Percentiles rank a stretch among this genome's conserved stretches.
Evolutionary conservation across 2,797 vertebrate genomes (phyloP).

Genomic region (Lutjanus argentimaculatus): DNA sequence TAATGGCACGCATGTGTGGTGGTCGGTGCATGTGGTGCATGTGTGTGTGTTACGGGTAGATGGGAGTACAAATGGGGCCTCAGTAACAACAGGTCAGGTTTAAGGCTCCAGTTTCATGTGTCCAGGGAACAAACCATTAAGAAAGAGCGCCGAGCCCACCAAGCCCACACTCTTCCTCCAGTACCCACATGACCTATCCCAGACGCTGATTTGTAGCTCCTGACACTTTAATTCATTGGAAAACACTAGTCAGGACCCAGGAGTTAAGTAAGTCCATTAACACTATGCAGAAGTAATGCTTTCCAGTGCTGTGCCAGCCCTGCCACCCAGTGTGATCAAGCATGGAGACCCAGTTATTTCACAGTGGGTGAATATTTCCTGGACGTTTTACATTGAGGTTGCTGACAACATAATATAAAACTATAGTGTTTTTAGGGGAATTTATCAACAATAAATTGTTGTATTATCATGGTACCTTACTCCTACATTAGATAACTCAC

Average conservation of each 20-base stretch:
- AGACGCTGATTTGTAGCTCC: slow-evolving; percentile 83
- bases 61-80: slow-evolving; percentile 76
- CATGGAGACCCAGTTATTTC: slow-evolving; percentile 55
- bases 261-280: slow-evolving; percentile 87
- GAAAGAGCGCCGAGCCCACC: slow-evolving; percentile 81
- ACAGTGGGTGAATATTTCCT: slow-evolving; percentile 70
- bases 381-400: slow-evolving; percentile 55
- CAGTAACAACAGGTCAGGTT: slow-evolving; percentile 68
- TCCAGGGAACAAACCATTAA: slow-evolving; percentile 89
- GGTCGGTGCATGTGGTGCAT: slow-evolving; percentile 30
- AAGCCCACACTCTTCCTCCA: slow-evolving; percentile 49
- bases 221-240: slow-evolving; percentile 88
- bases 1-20: slow-evolving; percentile 60
- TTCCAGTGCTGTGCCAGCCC: slow-evolving; percentile 76
- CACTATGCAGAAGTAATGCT: slow-evolving; percentile 80
- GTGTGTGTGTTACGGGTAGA: slow-evolving; percentile 74
- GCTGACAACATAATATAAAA: slow-evolving; percentile 59
- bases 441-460: slow-evolving; percentile 48
- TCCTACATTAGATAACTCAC: slow-evolving; percentile 9
- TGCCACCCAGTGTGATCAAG: slow-evolving; percentile 81
- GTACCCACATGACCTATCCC: slow-evolving; percentile 73
- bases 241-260: slow-evolving; percentile 84
- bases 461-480: neutral
- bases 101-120: slow-evolving; percentile 82
- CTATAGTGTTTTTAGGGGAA: slow-evolving; percentile 10